Conservation (phyloP, 2,113 vertebrate species). For the Charadrius vociferus region DNA sequence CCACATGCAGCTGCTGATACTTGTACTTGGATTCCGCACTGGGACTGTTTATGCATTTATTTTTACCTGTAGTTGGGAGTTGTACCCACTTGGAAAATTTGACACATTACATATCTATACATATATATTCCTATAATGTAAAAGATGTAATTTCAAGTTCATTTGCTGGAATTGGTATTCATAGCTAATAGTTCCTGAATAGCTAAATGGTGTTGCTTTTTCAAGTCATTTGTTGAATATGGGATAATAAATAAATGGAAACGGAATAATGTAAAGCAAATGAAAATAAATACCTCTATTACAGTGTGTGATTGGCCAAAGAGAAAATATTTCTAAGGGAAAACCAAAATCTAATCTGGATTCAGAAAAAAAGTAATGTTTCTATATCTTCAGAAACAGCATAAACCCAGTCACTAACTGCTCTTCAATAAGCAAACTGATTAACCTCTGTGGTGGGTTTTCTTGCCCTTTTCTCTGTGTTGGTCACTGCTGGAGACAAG, state of each 20-base stretch:
- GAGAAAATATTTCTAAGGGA: background rate
- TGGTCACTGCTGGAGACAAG: background rate
- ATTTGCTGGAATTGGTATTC: background rate
- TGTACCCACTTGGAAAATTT: background rate
- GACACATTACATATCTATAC: background rate
- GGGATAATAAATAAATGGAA: background rate
- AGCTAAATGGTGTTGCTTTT: background rate
- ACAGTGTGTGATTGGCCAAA: background rate
- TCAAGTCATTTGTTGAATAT: background rate
- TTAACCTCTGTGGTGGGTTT: background rate
- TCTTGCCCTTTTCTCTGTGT: background rate
- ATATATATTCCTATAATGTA: background rate
- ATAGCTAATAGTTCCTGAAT: background rate
- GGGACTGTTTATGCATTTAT: background rate
- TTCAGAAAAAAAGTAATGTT: background rate
- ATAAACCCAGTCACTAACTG: background rate
- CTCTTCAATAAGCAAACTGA: background rate
- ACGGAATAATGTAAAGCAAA: background rate
- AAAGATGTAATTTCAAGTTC: background rate
- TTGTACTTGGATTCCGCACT: background rate
- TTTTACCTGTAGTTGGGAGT: background rate
- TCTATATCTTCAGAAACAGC: background rate
- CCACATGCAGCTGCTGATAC: background rate
- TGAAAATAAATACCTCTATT: background rate
- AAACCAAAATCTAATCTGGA: background rate